Percentiles rank a stretch among this genome's conserved stretches.
Evolutionary conservation across 2,888 invertebrate species (phyloP).

Genomic region (Cryptocephalus primarius): DNA sequence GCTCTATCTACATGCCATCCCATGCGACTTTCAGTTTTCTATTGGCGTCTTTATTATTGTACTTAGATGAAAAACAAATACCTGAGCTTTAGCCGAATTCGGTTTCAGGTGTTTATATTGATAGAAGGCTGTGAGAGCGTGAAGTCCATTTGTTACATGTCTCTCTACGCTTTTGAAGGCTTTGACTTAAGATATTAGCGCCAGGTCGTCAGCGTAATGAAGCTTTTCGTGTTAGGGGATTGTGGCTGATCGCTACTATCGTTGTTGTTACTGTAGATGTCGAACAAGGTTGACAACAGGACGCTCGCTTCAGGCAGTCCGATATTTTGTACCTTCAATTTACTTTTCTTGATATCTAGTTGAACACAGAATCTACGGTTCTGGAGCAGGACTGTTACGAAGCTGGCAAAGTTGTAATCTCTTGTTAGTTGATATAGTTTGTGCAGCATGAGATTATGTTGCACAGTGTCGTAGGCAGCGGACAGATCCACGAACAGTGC

Average conservation of each 20-base stretch:
- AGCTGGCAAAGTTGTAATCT: background rate
- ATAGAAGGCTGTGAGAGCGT: background rate
- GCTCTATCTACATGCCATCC: background rate
- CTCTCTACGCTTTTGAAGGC: background rate
- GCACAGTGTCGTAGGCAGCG: too few relatives aligned
- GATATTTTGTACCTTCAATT: background rate
- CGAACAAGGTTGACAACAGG: too few relatives aligned
- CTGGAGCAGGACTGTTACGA: background rate
- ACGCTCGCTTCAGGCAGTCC: background rate
- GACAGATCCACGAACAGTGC: background rate
- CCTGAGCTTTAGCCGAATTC: background rate
- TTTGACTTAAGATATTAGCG: background rate
- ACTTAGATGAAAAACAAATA: background rate
- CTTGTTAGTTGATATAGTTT: background rate
- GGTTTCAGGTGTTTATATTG: background rate
- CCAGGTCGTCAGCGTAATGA: too few relatives aligned
- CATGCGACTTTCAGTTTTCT: background rate
- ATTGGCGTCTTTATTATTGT: background rate
- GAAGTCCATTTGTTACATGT: background rate
- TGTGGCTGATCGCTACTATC: too few relatives aligned
- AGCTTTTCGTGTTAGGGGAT: too few relatives aligned
- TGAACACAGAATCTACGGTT: background rate
- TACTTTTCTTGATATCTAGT: background rate
- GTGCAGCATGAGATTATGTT: too few relatives aligned
- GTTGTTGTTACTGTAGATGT: too few relatives aligned